Conservation (phyloP, 2,797 vertebrate genomes). For the Oryzias sinensis region DNA sequence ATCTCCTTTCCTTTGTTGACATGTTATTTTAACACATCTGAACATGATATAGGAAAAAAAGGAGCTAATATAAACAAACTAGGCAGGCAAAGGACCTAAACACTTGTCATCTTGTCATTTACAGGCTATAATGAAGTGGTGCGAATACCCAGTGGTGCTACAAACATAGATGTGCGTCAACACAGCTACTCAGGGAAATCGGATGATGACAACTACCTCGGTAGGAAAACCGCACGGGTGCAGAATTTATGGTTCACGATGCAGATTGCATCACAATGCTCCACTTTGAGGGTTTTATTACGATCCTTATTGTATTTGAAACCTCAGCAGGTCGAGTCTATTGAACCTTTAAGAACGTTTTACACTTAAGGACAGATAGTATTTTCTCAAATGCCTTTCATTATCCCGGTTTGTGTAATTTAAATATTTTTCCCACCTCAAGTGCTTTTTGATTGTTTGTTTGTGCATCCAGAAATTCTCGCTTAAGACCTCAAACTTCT, state of each 20-base stretch:
- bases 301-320: too few species aligned
- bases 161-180: conserved; percentile 96
- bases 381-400: too few species aligned
- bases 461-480: too few species aligned
- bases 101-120: conserved; percentile 17
- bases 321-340: too few species aligned
- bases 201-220: conserved; percentile 99
- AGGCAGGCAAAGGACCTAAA: conserved; percentile 13
- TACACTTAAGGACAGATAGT: too few species aligned
- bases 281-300: too few species aligned
- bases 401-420: too few species aligned
- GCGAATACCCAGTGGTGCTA: conserved; percentile 95
- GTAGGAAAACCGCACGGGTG: conserved; percentile 73
- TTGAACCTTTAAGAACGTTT: too few species aligned
- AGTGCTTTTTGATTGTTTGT: too few species aligned
- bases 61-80: background rate
- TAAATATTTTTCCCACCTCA: too few species aligned
- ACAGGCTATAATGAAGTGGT: conserved; percentile 95
- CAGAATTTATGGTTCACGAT: background rate
- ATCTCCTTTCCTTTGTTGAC: conserved; percentile 4
- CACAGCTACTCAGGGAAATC: conserved; percentile 98
- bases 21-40: background rate
- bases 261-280: background rate
- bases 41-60: background rate
- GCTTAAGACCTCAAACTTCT: conserved; percentile 1